Evolutionary conservation across 1,140 invertebrate species (phyloP).

Genomic region (Heliothis subflexa): DNA sequence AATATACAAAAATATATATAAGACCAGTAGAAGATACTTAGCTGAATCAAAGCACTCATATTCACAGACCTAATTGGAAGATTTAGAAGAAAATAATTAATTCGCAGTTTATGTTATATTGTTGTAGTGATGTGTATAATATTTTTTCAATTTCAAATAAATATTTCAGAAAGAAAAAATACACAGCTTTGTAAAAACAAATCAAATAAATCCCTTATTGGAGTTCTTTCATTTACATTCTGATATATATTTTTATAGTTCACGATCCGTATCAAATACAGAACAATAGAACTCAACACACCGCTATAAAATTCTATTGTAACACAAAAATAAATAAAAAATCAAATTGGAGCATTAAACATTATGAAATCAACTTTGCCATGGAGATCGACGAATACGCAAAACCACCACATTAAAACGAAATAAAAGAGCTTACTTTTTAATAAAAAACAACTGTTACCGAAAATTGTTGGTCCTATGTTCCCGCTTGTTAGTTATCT

Average conservation of each 20-base stretch:
- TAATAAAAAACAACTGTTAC: constrained; percentile 8
- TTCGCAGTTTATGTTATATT: too few species aligned
- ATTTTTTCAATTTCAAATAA: too few species aligned
- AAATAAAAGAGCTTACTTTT: constrained; percentile 11
- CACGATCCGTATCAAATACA: neutral
- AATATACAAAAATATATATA: constrained; percentile 7
- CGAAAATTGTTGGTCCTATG: neutral
- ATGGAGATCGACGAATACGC: neutral
- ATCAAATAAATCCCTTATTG: neutral
- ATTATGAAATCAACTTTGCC: constrained; percentile 13
- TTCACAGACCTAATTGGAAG: too few species aligned
- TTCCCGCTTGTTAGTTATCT: neutral
- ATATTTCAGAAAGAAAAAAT: too few species aligned
- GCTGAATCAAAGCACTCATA: too few species aligned
- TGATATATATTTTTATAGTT: neutral
- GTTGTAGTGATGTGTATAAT: too few species aligned
- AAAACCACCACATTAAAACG: neutral
- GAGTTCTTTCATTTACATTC: neutral
- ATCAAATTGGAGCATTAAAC: constrained; percentile 8
- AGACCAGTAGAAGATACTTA: neutral
- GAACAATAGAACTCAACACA: neutral
- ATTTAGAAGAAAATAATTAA: too few species aligned
- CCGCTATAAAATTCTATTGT: constrained; percentile 3
- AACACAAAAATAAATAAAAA: constrained; percentile 1
- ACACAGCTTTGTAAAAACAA: neutral